Base-by-base conservation (phyloP, 2,113 vertebrate genomes). In the Pipra filicauda region DNA sequence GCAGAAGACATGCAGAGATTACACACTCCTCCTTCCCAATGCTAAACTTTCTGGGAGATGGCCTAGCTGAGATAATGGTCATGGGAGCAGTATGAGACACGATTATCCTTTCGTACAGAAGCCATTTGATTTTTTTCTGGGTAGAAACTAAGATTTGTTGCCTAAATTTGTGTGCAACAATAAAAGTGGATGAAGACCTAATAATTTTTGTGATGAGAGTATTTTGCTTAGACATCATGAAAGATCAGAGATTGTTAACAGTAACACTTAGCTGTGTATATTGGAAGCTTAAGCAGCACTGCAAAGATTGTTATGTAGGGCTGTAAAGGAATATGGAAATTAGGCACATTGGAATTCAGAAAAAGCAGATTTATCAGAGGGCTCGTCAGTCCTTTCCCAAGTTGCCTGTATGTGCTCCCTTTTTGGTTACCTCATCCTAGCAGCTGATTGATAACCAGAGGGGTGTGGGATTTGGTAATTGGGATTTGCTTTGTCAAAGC, bases 1-100 rank as follows among this genome's bases (percentile, higher is more conserved):
- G 48, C 71, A 75, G 91, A 52, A 65, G n/a, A 11, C 54, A 33
- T 35, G 48, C 62, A 84, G 41, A 73, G 26, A 49, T 61, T 61
- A 55, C 33, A 33, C 52, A 19, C 52, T 54, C 31, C 15, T 8
- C 4, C 15, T 23, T 11, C 28, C 41, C 27, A 52, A 15, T 35
- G 30, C 27, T 73, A 44, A 70, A 44, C 16, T 27, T 35, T 48
- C 62, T 62, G n/a, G 43, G 71, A 71, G n/a, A n/a, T 6, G 17
- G 41, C 16, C 46, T 57, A 26, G 16, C 35, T 66, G 49, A 37
- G 49, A 35, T 4, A 51, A 24, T 19, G 37, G 39, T 8, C 51
- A 19, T 6, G 8, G 41, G 37, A 88, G 15, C 1, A 1, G 8
- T 6, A 31, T 4, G 51, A 66, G 37, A 33, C 2, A 9, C 3